Percentiles rank a stretch among this genome's conserved stretches.
Evolutionary conservation across 2,113 vertebrate species (phyloP).

Genomic region (Sitta europaea): DNA sequence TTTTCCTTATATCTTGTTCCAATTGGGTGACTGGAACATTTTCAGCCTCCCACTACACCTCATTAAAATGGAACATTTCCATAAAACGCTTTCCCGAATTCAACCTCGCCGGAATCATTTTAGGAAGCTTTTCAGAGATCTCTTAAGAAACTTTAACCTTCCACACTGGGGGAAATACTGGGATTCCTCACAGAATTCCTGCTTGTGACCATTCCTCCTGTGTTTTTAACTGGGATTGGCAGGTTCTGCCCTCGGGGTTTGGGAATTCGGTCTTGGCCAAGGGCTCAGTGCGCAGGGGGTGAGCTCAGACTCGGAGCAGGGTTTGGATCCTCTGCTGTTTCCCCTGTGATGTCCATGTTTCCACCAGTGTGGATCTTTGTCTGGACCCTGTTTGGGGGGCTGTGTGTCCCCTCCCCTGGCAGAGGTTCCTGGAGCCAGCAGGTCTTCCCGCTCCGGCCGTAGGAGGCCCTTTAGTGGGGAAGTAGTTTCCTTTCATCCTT

Average conservation of each 20-base stretch:
- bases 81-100: neutral
- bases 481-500: slow-evolving; percentile 23
- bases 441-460: fast-evolving
- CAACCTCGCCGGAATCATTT: fast-evolving
- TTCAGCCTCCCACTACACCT: neutral
- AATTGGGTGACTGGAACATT: neutral
- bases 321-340: neutral
- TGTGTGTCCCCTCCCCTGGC: neutral
- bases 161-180: fast-evolving
- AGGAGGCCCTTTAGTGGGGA: neutral
- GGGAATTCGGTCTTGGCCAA: neutral
- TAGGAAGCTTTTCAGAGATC: neutral
- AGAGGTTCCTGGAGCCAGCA: neutral
- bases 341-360: neutral
- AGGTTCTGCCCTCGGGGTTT: neutral
- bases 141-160: neutral
- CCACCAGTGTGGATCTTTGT: neutral
- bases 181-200: neutral
- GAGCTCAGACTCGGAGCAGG: fast-evolving
- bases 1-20: neutral
- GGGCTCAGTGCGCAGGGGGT: fast-evolving
- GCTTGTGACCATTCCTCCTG: neutral
- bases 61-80: neutral
- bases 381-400: neutral
- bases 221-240: neutral